Base-by-base conservation (phyloP, 1,140 invertebrate genomes). In the Phenacoccus solenopsis region DNA sequence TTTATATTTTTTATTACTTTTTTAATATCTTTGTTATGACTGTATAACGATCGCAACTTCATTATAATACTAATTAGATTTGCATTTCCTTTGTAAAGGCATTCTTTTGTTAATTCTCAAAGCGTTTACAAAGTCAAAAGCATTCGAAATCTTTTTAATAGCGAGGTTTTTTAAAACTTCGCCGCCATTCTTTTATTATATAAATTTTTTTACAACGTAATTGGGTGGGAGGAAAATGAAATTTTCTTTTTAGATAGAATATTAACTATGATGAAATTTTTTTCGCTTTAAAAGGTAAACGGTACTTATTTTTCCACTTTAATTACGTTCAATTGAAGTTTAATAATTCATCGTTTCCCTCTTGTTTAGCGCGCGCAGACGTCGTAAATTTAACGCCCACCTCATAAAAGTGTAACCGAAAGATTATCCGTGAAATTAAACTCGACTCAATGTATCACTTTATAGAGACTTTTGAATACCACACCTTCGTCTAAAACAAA, bases 1-100 rank as follows among this genome's bases (percentile, higher is more conserved):
- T 49, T 49, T 49, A 49, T 49, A 49, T 49, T 49, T 49, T 49
- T 49, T 49, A 49, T 49, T 49, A 49, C 38, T 49, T 49, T 49
- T 49, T 49, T 49, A 49, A 49, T 49, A 49, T 49, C 38, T 49
- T 49, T 49, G 38, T 49, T 49, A 49, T 49, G 38, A 49, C 38
- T 49, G 38, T 49, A 49, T 49, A 49, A 49, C 38, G 38, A 49
- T 49, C 38, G 38, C 38, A 49, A 49, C 38, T 49, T 49, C 38
- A 49, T 49, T 49, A 49, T 49, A 49, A 49, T 49, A 49, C 38
- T 49, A 49, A 49, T 49, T 49, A 49, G 38, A 49, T 49, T 49
- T 49, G 38, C 38, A 49, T 49, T 49, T 16, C 38, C 38, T 49
- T 49, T 49, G 38, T 49, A 49, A 49, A 49, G 38, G 20, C 38